Conservation (phyloP, 1,140 invertebrate genomes). For the Rhagoletis zephyria region DNA sequence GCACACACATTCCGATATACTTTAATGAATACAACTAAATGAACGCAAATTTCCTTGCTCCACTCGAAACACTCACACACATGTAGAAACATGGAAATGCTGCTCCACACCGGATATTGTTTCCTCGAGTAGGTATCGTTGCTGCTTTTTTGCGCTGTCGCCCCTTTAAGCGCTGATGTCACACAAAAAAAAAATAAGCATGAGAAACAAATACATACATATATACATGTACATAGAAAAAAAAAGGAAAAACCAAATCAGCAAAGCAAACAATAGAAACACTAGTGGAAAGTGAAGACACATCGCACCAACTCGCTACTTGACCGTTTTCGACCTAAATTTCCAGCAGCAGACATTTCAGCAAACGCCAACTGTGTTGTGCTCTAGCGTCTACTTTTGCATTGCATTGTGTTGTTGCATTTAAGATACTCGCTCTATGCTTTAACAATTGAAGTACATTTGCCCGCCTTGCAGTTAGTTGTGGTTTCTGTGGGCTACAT, state of each 20-base stretch:
- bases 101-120: too few species aligned
- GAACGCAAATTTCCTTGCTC: background rate
- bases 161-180: background rate
- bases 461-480: background rate
- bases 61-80: background rate
- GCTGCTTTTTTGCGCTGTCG: background rate
- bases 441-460: background rate
- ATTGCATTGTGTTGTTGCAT: background rate
- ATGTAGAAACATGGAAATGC: background rate
- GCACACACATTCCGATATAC: too few species aligned
- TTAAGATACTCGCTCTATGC: background rate
- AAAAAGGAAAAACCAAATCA: background rate
- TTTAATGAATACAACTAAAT: slow-evolving; percentile 31
- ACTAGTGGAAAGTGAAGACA: slow-evolving; percentile 4
- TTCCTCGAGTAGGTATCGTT: background rate
- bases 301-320: background rate
- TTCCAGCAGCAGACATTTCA: slow-evolving; percentile 17
- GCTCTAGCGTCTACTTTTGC: background rate
- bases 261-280: slow-evolving; percentile 1
- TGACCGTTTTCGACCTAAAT: slow-evolving; percentile 37
- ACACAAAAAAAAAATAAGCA: background rate
- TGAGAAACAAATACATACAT: background rate
- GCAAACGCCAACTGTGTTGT: background rate
- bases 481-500: background rate
- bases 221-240: background rate